These are phyloP conservation scores for Priocnemis perturbator DNA, from an alignment of 2,888 invertebrate species.

Conservation along the genomic window DNA sequence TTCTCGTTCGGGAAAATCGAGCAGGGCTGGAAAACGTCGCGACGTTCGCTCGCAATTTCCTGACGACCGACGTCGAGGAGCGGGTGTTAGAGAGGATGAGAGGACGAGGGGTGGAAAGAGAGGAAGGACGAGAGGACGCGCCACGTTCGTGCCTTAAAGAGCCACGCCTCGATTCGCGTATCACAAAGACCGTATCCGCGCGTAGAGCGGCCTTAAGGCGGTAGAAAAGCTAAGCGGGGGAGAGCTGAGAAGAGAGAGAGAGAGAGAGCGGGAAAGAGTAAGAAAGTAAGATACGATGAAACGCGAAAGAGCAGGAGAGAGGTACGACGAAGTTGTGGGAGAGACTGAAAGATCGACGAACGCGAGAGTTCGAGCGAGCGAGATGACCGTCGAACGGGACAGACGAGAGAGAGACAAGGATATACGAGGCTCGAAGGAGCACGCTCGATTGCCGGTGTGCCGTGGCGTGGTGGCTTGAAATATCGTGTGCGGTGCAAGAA, in stretches of 20 bases:
- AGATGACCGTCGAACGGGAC: neutral
- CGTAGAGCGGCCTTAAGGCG: constrained; percentile 32
- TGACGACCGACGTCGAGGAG: neutral
- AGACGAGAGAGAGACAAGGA: neutral
- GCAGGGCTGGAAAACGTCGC: constrained; percentile 27
- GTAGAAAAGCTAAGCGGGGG: constrained; percentile 24
- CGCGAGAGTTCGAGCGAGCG: neutral
- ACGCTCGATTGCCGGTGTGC: constrained; percentile 54
- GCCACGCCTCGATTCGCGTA: constrained; percentile 49
- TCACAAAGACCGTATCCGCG: constrained; percentile 36
- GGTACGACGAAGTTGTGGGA: neutral
- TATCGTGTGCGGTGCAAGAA: constrained; percentile 29
- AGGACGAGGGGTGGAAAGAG: neutral
- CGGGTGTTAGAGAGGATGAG: neutral
- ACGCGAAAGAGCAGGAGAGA: neutral
- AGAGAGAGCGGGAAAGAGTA: constrained; percentile 9
- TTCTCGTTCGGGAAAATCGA: constrained; percentile 3
- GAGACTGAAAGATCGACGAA: constrained; percentile 9
- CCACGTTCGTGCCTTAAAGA: constrained; percentile 42
- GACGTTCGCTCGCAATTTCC: constrained; percentile 34
- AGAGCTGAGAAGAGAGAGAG: constrained; percentile 5
- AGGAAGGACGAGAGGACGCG: neutral
- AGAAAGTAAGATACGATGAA: constrained; percentile 10
- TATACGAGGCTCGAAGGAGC: constrained; percentile 41
- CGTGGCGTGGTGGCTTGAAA: constrained; percentile 20